Evolutionary conservation across 2,113 vertebrate species (phyloP), one percentile per base, ranked within the genome.

Genomic region (Apodemus speciosus): DNA sequence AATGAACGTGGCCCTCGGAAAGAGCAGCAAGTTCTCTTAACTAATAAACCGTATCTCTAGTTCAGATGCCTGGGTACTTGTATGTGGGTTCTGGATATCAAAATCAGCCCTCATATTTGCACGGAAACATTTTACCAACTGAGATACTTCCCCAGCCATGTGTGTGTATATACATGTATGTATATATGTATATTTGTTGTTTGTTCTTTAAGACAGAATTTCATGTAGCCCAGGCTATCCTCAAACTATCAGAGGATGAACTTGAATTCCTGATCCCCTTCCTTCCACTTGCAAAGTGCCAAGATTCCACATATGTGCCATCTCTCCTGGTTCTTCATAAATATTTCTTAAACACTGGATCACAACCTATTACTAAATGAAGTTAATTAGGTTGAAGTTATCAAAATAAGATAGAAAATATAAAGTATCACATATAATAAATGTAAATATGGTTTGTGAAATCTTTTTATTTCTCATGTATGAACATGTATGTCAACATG

Each of bases 281-380:
- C 16, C 40, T 66, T 18, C 8, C 13, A 43, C 9, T n/a, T 64
- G 81, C 18, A 40, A 84, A 83, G 9, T 49, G 60, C 27, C 62
- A 46, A 64, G 40, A 84, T 43, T 32, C 7, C 15, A 64, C 10
- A 7, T 43, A 15, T 62, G 58, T 83, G 25, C 38, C 27, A 30
- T 58, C 38, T 11, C 16, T 46, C 16, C 40, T 64, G 43, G 43
- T 32, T 23, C 32, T 49, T 85, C 30, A 35, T 23, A 21, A 53
- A n/a, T 23, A 40, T 79, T 91, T 95, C 64, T 81, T 72, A 96
- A 91, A 77, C 7, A 62, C 73, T 9, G 43, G n/a, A 75, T 71
- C 80, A 90, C 58, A 88, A 93, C 25, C 49, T 35, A 62, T 46
- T 35, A 80, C 6, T 49, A 25, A 92, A 2, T 88, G 23, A 90